These are phyloP conservation scores for Notiomystis cincta DNA, from an alignment of 2,113 vertebrate genomes.

Conservation along the genomic window DNA sequence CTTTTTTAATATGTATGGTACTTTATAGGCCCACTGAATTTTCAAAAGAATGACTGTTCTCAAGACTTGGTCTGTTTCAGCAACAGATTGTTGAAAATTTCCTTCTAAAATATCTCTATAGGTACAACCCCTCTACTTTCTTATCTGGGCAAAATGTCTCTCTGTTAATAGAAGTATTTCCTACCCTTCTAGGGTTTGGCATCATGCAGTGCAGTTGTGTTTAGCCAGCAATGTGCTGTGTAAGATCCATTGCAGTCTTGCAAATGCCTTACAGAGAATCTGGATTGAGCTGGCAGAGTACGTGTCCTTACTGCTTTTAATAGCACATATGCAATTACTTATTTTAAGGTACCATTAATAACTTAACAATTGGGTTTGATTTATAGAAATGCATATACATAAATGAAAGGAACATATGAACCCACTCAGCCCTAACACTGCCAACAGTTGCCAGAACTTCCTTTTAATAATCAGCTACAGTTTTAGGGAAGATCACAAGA, in stretches of 20 bases:
- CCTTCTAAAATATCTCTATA: background rate
- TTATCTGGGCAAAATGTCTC: background rate
- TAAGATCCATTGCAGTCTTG: background rate
- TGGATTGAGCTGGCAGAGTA: background rate
- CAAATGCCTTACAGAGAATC: background rate
- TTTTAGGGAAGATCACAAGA: background rate
- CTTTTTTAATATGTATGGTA: background rate
- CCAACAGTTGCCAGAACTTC: background rate
- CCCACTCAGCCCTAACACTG: background rate
- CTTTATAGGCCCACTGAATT: background rate
- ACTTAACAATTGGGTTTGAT: background rate
- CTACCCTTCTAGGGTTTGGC: background rate
- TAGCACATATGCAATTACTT: background rate
- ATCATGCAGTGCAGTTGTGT: accelerated
- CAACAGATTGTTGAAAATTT: background rate
- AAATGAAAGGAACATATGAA: background rate
- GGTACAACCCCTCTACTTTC: accelerated
- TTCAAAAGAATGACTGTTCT: background rate
- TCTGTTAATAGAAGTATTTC: background rate
- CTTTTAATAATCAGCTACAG: background rate
- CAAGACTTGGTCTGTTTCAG: background rate
- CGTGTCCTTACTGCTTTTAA: background rate
- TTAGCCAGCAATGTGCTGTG: background rate
- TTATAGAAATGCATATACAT: background rate
- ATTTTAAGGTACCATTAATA: background rate